A percentile compares a stretch with the other conserved stretches of the same genome.
These are phyloP conservation scores for Scaptomyza parva DNA, from an alignment of 2,888 invertebrate species.

Conservation along the genomic window DNA sequence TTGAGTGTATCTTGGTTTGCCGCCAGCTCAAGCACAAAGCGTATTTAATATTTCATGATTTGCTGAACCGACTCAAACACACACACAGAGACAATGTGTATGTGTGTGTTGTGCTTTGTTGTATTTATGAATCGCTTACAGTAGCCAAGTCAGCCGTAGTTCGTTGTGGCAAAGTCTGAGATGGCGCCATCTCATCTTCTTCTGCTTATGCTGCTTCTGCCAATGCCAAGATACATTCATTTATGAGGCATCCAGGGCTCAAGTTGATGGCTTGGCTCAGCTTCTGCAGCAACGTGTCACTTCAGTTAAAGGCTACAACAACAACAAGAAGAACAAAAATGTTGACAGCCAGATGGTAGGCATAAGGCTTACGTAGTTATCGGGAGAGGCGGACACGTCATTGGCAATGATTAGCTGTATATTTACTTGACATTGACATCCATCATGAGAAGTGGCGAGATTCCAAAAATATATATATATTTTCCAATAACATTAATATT, in stretches of 20 bases:
- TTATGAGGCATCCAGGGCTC: conserved; percentile 60
- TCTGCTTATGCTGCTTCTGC: too few relatives aligned
- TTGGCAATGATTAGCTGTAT: conserved; percentile 67
- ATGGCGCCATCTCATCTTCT: conserved; percentile 57
- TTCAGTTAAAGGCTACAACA: conserved; percentile 35
- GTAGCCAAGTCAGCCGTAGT: conserved; percentile 70
- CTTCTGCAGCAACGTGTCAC: conserved; percentile 39
- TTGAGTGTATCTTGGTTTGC: conserved; percentile 1
- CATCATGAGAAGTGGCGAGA: conserved; percentile 9
- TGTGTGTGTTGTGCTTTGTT: conserved; percentile 47
- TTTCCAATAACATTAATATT: conserved; percentile 40
- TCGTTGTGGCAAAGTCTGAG: conserved; percentile 6
- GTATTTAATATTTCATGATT: conserved; percentile 77
- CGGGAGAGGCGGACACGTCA: conserved; percentile 13
- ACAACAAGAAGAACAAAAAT: conserved; percentile 27
- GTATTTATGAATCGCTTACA: conserved; percentile 72
- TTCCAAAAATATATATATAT: conserved; percentile 15
- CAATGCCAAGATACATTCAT: conserved; percentile 70
- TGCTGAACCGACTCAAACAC: conserved; percentile 41
- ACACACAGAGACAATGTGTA: conserved; percentile 43
- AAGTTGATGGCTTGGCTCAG: conserved; percentile 53
- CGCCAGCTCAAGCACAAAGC: conserved; percentile 35
- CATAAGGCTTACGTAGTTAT: background rate
- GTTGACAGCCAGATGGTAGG: conserved; percentile 40
- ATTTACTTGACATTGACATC: conserved; percentile 67